Evolutionary conservation across 2,797 vertebrate genomes (phyloP).

Genomic region (Rachycentron canadum): DNA sequence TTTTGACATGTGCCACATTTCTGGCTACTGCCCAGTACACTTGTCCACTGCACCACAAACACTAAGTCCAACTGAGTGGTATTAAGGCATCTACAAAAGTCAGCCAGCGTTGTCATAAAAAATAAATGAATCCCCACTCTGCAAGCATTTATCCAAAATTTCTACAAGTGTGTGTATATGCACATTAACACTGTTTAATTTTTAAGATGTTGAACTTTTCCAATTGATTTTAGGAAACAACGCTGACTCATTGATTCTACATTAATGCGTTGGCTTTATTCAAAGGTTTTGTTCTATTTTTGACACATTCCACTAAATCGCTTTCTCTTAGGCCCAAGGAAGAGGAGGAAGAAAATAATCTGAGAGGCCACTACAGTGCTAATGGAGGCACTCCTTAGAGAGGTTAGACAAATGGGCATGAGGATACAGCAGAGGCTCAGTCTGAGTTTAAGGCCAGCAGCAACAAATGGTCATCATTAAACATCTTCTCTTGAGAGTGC

Average conservation of each 20-base stretch:
- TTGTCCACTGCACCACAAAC: not conserved
- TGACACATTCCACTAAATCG: not conserved
- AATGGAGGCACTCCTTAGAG: not conserved
- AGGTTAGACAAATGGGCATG: conserved; percentile 4
- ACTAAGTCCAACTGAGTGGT: conserved; percentile 8
- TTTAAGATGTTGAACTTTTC: conserved; percentile 19
- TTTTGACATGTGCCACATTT: conserved; percentile 5
- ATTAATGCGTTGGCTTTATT: not conserved
- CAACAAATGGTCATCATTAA: conserved; percentile 6
- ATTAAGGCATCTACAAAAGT: conserved; percentile 34
- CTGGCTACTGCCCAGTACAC: not conserved
- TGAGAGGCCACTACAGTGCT: not conserved
- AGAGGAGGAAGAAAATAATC: conserved; percentile 14
- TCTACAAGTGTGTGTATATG: conserved; percentile 17
- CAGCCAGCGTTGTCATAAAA: conserved; percentile 15
- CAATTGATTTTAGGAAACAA: not conserved
- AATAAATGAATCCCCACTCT: conserved; percentile 34
- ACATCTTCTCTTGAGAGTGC: conserved; percentile 3
- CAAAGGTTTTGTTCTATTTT: not conserved
- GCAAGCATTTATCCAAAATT: conserved; percentile 29
- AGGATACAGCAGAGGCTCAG: not conserved
- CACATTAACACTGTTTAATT: conserved; percentile 27
- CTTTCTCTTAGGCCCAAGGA: not conserved
- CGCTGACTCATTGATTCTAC: not conserved
- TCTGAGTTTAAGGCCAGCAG: conserved; percentile 25